Conservation (phyloP, 2,113 vertebrate genomes). For the Urocolius indicus region DNA sequence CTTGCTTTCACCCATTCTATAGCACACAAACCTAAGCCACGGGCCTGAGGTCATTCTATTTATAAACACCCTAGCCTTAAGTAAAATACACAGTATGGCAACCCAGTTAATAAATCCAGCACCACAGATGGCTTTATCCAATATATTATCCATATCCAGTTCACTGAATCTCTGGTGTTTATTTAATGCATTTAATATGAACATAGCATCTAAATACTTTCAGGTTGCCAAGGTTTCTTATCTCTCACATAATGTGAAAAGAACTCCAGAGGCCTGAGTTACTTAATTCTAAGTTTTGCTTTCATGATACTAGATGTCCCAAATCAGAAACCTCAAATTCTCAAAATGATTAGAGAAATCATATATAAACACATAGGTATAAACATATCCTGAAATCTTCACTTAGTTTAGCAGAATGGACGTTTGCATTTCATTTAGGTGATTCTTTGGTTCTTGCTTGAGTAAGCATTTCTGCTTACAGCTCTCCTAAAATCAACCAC, state of each 20-base stretch:
- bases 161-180: neutral
- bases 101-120: conserved; percentile 16
- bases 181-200: neutral
- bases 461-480: neutral
- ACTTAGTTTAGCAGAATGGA: neutral
- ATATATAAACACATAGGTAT: neutral
- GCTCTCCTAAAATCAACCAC: neutral
- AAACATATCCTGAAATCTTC: neutral
- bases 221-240: neutral
- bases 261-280: neutral
- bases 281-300: neutral
- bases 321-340: neutral
- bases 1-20: neutral
- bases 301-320: neutral
- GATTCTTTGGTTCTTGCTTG: neutral
- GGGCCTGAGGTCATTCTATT: conserved; percentile 24
- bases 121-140: neutral
- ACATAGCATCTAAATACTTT: neutral
- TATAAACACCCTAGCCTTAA: neutral
- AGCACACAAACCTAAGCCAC: neutral
- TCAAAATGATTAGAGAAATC: neutral
- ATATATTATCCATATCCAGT: neutral
- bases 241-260: neutral
- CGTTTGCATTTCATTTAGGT: neutral
- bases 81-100: neutral